These are phyloP conservation scores for Gallinago jamesoni DNA, from an alignment of 2,113 vertebrate species.

Conservation along the genomic window DNA sequence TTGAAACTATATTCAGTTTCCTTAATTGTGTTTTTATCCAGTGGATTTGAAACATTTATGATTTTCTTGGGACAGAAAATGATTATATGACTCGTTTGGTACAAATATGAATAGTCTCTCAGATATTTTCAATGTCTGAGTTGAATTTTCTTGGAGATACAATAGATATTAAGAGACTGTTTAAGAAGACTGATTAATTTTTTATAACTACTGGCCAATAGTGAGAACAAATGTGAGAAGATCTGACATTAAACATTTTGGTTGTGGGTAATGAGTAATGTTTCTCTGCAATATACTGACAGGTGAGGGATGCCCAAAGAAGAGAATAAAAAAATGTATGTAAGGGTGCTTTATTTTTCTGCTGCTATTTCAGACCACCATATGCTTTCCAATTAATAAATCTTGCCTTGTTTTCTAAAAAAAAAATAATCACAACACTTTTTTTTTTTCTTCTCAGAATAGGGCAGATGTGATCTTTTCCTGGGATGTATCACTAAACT, in stretches of 20 bases:
- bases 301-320: not conserved
- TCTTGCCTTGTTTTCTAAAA: not conserved
- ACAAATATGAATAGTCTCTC: not conserved
- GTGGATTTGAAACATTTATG: not conserved
- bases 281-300: not conserved
- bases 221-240: not conserved
- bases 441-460: not conserved
- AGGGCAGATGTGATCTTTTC: not conserved
- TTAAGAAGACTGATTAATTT: not conserved
- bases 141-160: not conserved
- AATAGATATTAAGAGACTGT: not conserved
- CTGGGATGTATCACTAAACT: not conserved
- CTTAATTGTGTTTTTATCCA: not conserved
- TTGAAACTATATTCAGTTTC: not conserved
- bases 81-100: not conserved
- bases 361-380: not conserved
- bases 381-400: not conserved
- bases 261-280: not conserved
- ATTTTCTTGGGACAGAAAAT: not conserved
- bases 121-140: not conserved
- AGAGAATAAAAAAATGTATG: not conserved
- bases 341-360: not conserved
- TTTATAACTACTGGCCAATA: not conserved
- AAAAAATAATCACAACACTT: not conserved
- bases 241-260: not conserved